phyloP scores from a whole-genome alignment of 2,888 invertebrate genomes.

The Brenthis hecate region DNA sequence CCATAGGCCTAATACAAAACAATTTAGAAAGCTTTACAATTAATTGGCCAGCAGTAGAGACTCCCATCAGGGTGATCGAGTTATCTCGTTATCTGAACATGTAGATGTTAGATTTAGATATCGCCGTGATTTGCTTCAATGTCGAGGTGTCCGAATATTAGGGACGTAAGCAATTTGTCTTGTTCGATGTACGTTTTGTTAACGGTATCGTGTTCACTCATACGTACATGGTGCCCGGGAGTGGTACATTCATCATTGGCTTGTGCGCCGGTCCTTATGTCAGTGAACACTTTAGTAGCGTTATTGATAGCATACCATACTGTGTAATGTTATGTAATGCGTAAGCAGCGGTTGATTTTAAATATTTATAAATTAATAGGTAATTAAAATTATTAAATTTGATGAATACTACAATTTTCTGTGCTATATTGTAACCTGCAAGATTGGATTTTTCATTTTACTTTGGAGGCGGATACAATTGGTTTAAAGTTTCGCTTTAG shows the following conservation, averaged over 20 bases:
- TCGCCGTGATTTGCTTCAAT: conserved; percentile 62
- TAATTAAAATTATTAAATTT: not conserved
- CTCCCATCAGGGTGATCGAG: conserved; percentile 65
- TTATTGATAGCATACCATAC: conserved; percentile 23
- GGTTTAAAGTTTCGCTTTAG: too few species aligned
- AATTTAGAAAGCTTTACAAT: conserved; percentile 37
- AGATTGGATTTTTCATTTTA: too few species aligned
- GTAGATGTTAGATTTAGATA: conserved; percentile 65
- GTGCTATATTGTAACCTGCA: too few species aligned
- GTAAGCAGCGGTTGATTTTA: not conserved
- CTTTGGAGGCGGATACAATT: too few species aligned
- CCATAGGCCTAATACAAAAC: conserved; percentile 13
- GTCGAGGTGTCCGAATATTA: conserved; percentile 77
- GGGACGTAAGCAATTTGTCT: conserved; percentile 81
- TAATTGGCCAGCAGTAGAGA: conserved; percentile 35
- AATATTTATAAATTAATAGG: not conserved
- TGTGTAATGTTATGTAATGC: not conserved
- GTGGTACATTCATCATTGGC: conserved; percentile 35
- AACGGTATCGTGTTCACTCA: conserved; percentile 58
- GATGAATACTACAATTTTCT: not conserved
- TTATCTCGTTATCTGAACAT: conserved; percentile 74
- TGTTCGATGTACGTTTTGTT: conserved; percentile 73
- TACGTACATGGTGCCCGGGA: conserved; percentile 41
- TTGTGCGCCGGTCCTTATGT: conserved; percentile 32
- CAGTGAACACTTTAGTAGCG: conserved; percentile 21